Percentiles rank a stretch among this genome's conserved stretches.
Conservation (phyloP, 2,797 vertebrate genomes). For the Ptychadena robeensis region DNA sequence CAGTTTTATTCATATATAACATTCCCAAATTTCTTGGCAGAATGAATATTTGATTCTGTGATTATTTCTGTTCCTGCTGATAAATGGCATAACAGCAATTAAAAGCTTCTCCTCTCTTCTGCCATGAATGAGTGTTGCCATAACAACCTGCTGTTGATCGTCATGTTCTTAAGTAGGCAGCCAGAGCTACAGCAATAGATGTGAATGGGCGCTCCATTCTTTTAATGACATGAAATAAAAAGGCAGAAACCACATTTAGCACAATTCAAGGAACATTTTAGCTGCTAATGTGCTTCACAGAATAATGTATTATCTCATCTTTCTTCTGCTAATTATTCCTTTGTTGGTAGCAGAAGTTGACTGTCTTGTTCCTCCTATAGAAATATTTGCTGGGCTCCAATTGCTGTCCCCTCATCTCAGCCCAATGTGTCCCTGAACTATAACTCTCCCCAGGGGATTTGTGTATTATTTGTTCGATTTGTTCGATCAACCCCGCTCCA, state of each 20-base stretch:
- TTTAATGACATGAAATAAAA: not conserved
- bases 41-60: conserved; percentile 14
- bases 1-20: not conserved
- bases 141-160: conserved; percentile 38
- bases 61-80: conserved; percentile 19
- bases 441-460: no score
- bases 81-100: conserved; percentile 43
- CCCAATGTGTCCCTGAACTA: no score
- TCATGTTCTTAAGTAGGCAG: conserved; percentile 26
- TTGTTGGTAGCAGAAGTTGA: not conserved
- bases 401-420: no score
- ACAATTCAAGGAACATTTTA: not conserved
- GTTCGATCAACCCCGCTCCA: no score
- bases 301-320: not conserved
- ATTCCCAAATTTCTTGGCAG: not conserved
- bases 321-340: not conserved
- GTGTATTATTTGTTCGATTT: no score
- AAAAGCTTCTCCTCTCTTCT: conserved; percentile 28
- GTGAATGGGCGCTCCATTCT: conserved; percentile 15
- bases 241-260: not conserved
- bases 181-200: conserved; percentile 9
- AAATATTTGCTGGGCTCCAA: not conserved
- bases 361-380: not conserved
- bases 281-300: not conserved
- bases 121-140: conserved; percentile 47